Evolutionary conservation across 2,113 vertebrate species (phyloP).

Genomic region (Misgurnus mizolepis): DNA sequence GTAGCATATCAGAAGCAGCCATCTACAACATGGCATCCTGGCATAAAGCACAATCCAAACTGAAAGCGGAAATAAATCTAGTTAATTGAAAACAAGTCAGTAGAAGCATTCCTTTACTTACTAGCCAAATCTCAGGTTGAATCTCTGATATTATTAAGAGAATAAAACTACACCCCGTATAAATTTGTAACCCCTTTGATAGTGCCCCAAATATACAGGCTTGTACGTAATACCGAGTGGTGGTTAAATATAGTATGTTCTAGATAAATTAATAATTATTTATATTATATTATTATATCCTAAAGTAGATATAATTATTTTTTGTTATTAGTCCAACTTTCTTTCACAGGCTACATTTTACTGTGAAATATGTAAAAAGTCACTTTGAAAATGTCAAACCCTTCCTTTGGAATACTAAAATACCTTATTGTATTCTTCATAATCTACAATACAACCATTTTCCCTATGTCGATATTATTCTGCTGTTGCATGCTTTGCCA

Average conservation of each 20-base stretch:
- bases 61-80: no score
- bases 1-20: no score
- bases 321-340: background rate
- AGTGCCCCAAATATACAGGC: constrained; percentile 8
- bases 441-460: background rate
- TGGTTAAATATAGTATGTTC: background rate
- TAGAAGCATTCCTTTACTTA: no score
- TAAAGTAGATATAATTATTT: no score
- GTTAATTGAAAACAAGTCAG: no score
- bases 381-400: constrained; percentile 11
- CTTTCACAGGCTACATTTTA: constrained; percentile 3
- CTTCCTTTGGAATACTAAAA: constrained; percentile 1
- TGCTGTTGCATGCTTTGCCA: background rate
- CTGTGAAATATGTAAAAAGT: constrained; percentile 1
- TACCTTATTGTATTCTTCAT: constrained; percentile 14
- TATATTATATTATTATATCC: no score
- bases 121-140: no score
- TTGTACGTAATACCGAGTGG: background rate
- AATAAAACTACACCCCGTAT: no score
- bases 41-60: no score
- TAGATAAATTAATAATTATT: no score
- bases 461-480: no score
- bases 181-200: background rate
- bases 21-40: no score
- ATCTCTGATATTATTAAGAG: background rate